Conservation (phyloP, 2,797 vertebrate genomes). For the Manis pentadactyla region DNA sequence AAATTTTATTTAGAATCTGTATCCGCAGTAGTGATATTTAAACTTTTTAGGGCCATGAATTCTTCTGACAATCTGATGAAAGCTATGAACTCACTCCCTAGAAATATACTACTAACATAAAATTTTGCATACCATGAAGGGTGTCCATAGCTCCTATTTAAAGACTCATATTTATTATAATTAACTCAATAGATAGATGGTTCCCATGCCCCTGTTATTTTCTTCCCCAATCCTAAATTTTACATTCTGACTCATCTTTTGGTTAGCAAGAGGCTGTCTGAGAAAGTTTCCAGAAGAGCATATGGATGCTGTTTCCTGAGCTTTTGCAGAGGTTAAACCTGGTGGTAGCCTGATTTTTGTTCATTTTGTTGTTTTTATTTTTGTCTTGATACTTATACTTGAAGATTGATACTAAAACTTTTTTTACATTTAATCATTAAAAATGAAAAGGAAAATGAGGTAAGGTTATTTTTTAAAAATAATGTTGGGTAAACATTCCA, state of each 20-base stretch:
- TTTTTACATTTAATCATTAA: too few species aligned
- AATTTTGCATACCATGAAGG: not conserved
- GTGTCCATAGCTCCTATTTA: not conserved
- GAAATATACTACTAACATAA: not conserved
- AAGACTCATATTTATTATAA: not conserved
- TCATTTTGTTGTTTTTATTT: not conserved
- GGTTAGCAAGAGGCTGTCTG: not conserved
- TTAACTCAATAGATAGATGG: not conserved
- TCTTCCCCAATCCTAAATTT: not conserved
- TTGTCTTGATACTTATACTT: not conserved
- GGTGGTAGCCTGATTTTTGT: not conserved
- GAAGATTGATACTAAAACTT: not conserved
- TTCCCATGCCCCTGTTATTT: not conserved
- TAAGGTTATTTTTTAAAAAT: not conserved
- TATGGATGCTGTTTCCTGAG: not conserved
- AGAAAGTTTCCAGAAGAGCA: not conserved
- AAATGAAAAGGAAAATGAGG: not conserved
- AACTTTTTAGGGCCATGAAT: not conserved
- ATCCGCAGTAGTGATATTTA: not conserved
- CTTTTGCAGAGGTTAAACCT: not conserved
- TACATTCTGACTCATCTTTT: not conserved
- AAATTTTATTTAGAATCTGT: not conserved
- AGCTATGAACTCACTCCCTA: not conserved
- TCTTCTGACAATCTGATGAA: not conserved
- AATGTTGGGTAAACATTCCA: not conserved